Evolutionary conservation across 2,888 invertebrate genomes (phyloP), one percentile per base, ranked within the genome.

Genomic region (Eupithecia tripunctaria): DNA sequence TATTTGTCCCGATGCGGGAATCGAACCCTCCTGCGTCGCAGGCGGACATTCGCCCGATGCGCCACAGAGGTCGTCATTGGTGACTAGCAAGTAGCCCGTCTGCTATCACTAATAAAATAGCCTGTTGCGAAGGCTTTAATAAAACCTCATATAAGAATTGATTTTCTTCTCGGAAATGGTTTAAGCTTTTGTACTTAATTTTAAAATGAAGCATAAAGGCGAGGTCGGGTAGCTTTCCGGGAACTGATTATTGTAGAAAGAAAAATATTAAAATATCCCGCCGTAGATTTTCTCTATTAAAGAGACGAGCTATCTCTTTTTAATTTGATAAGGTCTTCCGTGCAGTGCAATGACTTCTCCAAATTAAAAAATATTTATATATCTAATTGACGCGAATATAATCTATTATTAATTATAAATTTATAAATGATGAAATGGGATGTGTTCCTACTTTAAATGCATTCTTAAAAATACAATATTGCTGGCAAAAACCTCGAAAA

Each of bases 111-210:
- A 12, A 63, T 62, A 32, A 29, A 29, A 2, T 32, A 41, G 65
- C 65, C 65, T 43, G 41, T 66, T 66, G 66, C 18, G 25, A 27
- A 66, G 29, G 66, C 63, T 64, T 64, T 64, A 21, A 63, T 63
- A 63, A 63, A 63, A 63, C n/a, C 62, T 63, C 62, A 63, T 63
- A 63, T 36, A 64, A 25, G 41, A 64, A 64, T 41, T 64, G 38
- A 21, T n/a, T 32, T 36, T 36, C 64, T 25, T 38, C 21, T 41
- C 64, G 21, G 36, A 64, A 38, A 36, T 18, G 7, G 60, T 64
- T 64, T 64, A 12, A 21, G 38, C 63, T 64, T 64, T 64, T 4
- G 38, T 25, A 38, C 36, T 64, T 64, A 6, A 64, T 64, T 64
- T 64, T 38, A 64, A 64, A 64, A 64, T 64, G 38, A 21, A 41